Percentiles rank a stretch among this genome's conserved stretches.
phyloP scores from a whole-genome alignment of 2,888 invertebrate species.

The Pecten maximus region DNA sequence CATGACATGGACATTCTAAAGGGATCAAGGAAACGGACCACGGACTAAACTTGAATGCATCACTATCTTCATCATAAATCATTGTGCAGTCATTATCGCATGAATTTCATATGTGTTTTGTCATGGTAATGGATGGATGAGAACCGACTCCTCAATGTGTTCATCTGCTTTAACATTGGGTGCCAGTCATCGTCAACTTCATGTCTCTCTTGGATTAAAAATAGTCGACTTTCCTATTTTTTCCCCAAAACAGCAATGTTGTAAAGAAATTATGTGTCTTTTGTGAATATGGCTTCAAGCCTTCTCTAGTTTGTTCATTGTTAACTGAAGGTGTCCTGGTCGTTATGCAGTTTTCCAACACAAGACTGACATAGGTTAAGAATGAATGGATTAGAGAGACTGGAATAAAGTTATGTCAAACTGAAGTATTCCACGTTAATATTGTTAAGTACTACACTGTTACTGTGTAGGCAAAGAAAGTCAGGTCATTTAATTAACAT shows the following conservation, averaged over 20 bases:
- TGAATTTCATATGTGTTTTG: neutral
- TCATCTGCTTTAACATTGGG: conserved; percentile 10
- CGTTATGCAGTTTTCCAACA: neutral
- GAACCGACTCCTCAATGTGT: neutral
- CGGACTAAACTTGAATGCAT: conserved; percentile 32
- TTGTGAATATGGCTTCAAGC: neutral
- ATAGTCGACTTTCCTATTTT: neutral
- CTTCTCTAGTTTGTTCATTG: conserved; percentile 3
- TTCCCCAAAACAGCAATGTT: neutral
- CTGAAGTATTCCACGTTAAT: neutral
- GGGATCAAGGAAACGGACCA: conserved; percentile 54
- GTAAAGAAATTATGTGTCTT: neutral
- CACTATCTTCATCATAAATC: neutral
- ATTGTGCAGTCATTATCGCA: neutral
- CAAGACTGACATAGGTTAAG: neutral
- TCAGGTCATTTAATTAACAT: conserved; percentile 22
- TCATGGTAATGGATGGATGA: neutral
- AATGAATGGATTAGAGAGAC: conserved; percentile 13
- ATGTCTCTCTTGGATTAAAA: conserved; percentile 16
- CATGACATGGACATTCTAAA: conserved; percentile 23
- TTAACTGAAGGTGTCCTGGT: neutral
- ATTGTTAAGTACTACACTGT: neutral
- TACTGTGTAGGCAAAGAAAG: neutral
- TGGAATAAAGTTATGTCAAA: neutral
- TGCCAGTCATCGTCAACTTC: neutral